phyloP scores from a whole-genome alignment of 2,113 vertebrate genomes.

The Rhombomys opimus region DNA sequence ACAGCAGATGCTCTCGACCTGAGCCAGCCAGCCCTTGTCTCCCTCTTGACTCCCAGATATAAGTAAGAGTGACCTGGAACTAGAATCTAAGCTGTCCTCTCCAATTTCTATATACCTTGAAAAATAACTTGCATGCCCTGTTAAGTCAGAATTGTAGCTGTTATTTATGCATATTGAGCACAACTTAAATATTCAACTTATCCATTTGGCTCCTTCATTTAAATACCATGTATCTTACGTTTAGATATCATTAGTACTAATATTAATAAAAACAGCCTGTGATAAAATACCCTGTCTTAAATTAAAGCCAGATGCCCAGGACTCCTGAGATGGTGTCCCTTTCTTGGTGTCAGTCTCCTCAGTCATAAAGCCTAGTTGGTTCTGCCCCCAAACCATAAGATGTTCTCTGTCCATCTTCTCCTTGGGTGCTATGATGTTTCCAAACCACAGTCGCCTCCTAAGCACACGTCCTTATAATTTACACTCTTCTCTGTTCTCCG shows the following conservation, averaged over 20 bases:
- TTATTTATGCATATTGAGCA: neutral
- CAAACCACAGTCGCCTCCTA: neutral
- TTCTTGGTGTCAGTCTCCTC: neutral
- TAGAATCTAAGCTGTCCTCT: neutral
- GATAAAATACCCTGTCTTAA: neutral
- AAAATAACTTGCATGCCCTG: neutral
- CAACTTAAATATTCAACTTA: neutral
- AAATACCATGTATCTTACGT: neutral
- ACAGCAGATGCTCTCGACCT: neutral
- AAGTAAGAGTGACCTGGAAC: neutral
- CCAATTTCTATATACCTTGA: neutral
- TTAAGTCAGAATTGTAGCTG: neutral
- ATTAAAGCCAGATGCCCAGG: neutral
- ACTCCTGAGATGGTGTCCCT: neutral
- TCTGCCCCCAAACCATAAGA: neutral
- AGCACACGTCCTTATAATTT: neutral
- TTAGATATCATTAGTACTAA: neutral
- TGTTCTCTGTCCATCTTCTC: neutral
- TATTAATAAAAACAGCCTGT: neutral
- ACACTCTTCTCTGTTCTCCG: neutral
- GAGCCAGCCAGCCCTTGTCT: neutral
- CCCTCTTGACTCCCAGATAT: neutral
- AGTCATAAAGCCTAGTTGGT: neutral
- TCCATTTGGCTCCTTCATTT: slow-evolving; percentile 26
- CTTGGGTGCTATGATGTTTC: neutral